Evolutionary conservation across 2,888 invertebrate genomes (phyloP), one percentile per base, ranked within the genome.

Genomic region (Tillus elongatus): DNA sequence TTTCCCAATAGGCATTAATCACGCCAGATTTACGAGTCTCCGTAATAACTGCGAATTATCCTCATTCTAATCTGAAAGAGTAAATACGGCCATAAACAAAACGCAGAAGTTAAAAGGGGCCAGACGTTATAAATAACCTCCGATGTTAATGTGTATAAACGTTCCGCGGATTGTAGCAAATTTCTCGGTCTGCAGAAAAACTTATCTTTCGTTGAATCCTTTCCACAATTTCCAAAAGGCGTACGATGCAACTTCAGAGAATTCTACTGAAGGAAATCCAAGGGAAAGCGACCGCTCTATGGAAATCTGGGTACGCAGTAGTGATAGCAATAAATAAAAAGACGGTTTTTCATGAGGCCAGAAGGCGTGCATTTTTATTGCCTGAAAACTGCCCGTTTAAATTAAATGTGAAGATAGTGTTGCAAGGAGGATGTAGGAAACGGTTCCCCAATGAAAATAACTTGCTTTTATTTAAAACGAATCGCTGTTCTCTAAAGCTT

Each of bases 361-460:
- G 63, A 64, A 66, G 66, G 66, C 64, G 66, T 66, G 62, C 66
- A 66, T 66, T 66, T 66, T 66, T 66, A 66, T 66, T 64, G 61
- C 64, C 61, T 57, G 64, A 64, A 65, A 66, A 66, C 60, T 64
- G 64, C 60, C 60, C 63, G 61, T 65, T 66, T 66, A 64, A 66
- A 66, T 66, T 66, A 66, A 64, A 66, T 60, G 58, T 56, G 57
- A 63, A 66, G 64, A 64, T 66, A 66, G 61, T 61, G 57, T 19
- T 19, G 24, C 24, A 19, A 19, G 24, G 24, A 19, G 24, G 24
- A 19, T 19, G 24, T n/a, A 8, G 6, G 24, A 19, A n/a, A n/a
- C n/a, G n/a, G n/a, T n/a, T n/a, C n/a, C n/a, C n/a, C n/a, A n/a
- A n/a, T n/a, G n/a, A n/a, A n/a, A n/a, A n/a, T n/a, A n/a, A n/a